Evolutionary conservation across 1,140 invertebrate genomes (phyloP).

Genomic region (Drosophila mojavensis): DNA sequence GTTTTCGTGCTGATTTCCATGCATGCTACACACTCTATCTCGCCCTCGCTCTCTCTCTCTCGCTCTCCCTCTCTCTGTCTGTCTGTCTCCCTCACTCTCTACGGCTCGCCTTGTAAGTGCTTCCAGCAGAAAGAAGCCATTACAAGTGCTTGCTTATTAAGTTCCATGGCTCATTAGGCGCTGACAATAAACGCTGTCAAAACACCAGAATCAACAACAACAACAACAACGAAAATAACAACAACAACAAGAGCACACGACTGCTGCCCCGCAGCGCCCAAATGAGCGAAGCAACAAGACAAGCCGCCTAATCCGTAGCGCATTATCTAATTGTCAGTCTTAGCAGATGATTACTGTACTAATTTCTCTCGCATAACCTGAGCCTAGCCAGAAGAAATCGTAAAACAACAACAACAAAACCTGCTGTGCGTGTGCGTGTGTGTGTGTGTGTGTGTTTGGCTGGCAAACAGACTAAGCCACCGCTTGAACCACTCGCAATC

Average conservation of each 20-base stretch:
- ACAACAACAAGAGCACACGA: slow-evolving; percentile 4
- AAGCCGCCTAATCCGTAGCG: slow-evolving; percentile 62
- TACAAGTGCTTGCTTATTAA: slow-evolving; percentile 81
- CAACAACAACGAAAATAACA: slow-evolving; percentile 25
- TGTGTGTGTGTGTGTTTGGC: slow-evolving; percentile 28
- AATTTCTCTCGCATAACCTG: slow-evolving; percentile 65
- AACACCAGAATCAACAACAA: slow-evolving; percentile 48
- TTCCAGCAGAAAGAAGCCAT: slow-evolving; percentile 62
- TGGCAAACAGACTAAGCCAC: slow-evolving; percentile 48
- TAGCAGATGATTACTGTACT: slow-evolving; percentile 77
- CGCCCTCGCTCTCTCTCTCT: not conserved
- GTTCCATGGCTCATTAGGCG: slow-evolving; percentile 80
- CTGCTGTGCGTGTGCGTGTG: not conserved
- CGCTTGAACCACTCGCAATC: slow-evolving; percentile 64
- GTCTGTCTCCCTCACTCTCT: slow-evolving; percentile 3
- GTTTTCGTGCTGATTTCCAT: slow-evolving; percentile 45
- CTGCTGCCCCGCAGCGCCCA: slow-evolving; percentile 44
- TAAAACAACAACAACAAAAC: not conserved
- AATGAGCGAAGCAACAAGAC: slow-evolving; percentile 44
- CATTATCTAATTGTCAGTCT: slow-evolving; percentile 81
- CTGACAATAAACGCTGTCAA: slow-evolving; percentile 69
- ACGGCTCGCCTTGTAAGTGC: not conserved
- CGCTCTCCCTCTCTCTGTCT: not conserved
- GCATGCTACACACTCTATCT: slow-evolving; percentile 22
- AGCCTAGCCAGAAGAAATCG: slow-evolving; percentile 19